Conservation (phyloP, 1,140 invertebrate species). For the Drosophila simulans region DNA sequence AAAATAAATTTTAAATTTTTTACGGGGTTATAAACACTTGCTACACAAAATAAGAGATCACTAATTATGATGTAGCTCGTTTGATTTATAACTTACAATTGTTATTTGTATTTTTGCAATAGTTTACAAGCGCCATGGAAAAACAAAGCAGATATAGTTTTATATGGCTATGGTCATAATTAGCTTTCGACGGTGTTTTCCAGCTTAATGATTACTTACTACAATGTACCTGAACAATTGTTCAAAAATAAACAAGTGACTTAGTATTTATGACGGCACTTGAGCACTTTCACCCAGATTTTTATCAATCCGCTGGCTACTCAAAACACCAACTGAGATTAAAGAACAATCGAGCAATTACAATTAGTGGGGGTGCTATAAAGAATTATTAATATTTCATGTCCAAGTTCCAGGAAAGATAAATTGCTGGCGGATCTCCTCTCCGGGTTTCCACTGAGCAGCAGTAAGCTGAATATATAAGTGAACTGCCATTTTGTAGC, state of each 20-base stretch:
- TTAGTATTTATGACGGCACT: slow-evolving; percentile 40
- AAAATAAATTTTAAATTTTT: not conserved
- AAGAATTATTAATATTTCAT: slow-evolving; percentile 13
- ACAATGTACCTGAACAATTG: slow-evolving; percentile 11
- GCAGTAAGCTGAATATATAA: slow-evolving; percentile 11
- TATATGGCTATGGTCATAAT: slow-evolving; percentile 9
- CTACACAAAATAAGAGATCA: not conserved
- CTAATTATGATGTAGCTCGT: not conserved
- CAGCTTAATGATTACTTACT: slow-evolving; percentile 3
- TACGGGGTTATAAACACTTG: not conserved
- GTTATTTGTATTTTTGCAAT: not conserved
- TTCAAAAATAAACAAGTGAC: slow-evolving; percentile 23
- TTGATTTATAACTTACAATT: not conserved
- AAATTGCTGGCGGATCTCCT: slow-evolving; percentile 16
- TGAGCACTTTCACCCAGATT: slow-evolving; percentile 48
- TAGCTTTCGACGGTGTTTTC: slow-evolving; percentile 5
- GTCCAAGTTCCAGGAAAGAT: slow-evolving; percentile 24
- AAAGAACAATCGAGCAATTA: slow-evolving; percentile 41
- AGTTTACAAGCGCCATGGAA: too few relatives aligned
- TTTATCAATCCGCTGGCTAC: slow-evolving; percentile 35
- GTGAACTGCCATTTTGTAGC: slow-evolving; percentile 27
- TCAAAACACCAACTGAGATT: slow-evolving; percentile 27
- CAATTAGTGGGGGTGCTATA: slow-evolving; percentile 6
- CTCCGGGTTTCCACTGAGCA: not conserved
- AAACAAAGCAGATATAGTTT: slow-evolving; percentile 1